A percentile compares a stretch with the other conserved stretches of the same genome.
These are phyloP conservation scores for Platysternon megacephalum DNA, from an alignment of 2,113 vertebrate species.

Conservation along the genomic window DNA sequence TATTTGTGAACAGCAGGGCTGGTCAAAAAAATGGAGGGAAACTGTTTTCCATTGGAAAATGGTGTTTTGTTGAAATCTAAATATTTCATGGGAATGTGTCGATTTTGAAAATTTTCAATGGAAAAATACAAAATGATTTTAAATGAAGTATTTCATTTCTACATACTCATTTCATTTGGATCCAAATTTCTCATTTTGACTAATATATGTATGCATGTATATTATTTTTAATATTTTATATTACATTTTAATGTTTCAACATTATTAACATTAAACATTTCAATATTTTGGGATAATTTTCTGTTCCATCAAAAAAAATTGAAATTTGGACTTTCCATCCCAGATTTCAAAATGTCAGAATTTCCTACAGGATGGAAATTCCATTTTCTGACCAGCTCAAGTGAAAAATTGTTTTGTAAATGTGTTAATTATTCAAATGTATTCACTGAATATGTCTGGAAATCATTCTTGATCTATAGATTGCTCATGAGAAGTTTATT, in stretches of 20 bases:
- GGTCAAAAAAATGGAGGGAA: neutral
- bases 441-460: rapidly evolving
- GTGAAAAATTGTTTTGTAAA: neutral
- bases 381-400: neutral
- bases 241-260: neutral
- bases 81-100: neutral
- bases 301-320: neutral
- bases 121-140: neutral
- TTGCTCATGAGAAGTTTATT: neutral
- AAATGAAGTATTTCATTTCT: neutral
- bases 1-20: neutral
- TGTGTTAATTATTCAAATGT: neutral
- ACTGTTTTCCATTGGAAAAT: neutral
- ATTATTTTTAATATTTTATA: neutral
- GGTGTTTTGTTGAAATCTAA: neutral
- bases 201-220: neutral
- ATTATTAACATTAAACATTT: neutral
- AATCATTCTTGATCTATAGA: neutral
- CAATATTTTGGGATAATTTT: neutral
- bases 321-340: neutral
- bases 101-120: neutral
- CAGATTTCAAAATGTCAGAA: neutral
- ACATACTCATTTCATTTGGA: neutral
- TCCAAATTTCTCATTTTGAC: neutral
- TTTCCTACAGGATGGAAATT: neutral